These are phyloP conservation scores for Microctonus hyperodae DNA, from an alignment of 2,888 invertebrate species.

Conservation along the genomic window DNA sequence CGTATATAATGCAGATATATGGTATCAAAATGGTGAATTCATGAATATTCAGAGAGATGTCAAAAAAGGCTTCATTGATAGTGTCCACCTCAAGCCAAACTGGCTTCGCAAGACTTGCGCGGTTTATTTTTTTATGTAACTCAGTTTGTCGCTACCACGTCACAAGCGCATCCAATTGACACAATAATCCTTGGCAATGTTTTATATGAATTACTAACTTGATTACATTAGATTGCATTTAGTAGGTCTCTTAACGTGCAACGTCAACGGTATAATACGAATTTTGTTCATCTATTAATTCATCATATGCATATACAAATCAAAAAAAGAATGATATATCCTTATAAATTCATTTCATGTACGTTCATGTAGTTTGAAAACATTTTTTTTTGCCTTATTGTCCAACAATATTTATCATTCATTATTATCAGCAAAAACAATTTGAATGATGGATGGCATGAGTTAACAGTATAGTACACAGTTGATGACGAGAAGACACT, in stretches of 20 bases:
- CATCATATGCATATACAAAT: no score
- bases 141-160: slow-evolving; percentile 50
- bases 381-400: background rate
- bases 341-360: background rate
- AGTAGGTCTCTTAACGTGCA: slow-evolving; percentile 48
- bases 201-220: slow-evolving; percentile 61
- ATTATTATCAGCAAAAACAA: slow-evolving; percentile 14
- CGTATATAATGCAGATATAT: slow-evolving; percentile 40
- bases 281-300: no score
- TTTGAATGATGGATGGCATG: background rate
- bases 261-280: slow-evolving; percentile 4
- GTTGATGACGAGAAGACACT: background rate
- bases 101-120: slow-evolving; percentile 26
- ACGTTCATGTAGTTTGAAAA: background rate
- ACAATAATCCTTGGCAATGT: slow-evolving; percentile 44
- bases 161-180: slow-evolving; percentile 20
- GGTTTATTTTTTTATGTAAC: slow-evolving; percentile 55
- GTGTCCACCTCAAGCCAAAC: slow-evolving; percentile 19
- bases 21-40: slow-evolving; percentile 50
- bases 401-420: background rate
- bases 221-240: slow-evolving; percentile 56
- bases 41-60: slow-evolving; percentile 56
- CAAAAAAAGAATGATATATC: no score
- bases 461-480: slow-evolving; percentile 10
- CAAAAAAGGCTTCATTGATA: slow-evolving; percentile 42